Evolutionary conservation across 1,140 invertebrate genomes (phyloP).

Genomic region (Drosophila sulfurigaster): DNA sequence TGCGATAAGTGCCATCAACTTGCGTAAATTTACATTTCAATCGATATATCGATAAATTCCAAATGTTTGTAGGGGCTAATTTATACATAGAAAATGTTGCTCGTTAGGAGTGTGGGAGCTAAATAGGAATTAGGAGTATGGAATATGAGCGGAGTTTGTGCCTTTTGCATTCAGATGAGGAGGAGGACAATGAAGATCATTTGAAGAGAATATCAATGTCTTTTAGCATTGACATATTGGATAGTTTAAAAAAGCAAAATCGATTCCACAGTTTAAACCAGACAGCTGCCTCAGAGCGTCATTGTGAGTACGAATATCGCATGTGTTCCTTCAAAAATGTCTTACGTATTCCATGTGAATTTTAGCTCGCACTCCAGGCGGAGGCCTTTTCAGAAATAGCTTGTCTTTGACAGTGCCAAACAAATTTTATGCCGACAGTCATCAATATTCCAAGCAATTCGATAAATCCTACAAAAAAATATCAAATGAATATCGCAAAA

Average conservation of each 20-base stretch:
- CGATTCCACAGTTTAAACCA: constrained; percentile 11
- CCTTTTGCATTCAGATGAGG: constrained; percentile 20
- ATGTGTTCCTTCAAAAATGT: no score
- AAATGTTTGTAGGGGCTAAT: neutral
- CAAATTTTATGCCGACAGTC: constrained; percentile 44
- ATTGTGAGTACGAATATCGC: constrained; percentile 31
- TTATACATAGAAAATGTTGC: neutral
- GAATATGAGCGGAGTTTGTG: constrained; percentile 30
- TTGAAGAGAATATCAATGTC: constrained; percentile 47
- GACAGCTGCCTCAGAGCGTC: neutral
- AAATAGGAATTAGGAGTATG: constrained; percentile 22
- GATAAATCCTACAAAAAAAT: neutral
- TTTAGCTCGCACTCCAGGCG: constrained; percentile 51
- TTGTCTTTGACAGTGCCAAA: constrained; percentile 40
- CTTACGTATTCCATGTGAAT: neutral
- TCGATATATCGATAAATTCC: neutral
- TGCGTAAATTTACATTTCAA: no score
- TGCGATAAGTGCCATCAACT: no score
- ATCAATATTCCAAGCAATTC: neutral
- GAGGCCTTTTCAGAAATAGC: constrained; percentile 27
- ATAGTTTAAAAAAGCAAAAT: constrained; percentile 19
- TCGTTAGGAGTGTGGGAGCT: neutral
- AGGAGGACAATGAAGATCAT: constrained; percentile 20
- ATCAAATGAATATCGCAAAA: neutral
- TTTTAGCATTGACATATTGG: constrained; percentile 58